phyloP scores from a whole-genome alignment of 2,113 vertebrate species.

The Muscicapa adusta region DNA sequence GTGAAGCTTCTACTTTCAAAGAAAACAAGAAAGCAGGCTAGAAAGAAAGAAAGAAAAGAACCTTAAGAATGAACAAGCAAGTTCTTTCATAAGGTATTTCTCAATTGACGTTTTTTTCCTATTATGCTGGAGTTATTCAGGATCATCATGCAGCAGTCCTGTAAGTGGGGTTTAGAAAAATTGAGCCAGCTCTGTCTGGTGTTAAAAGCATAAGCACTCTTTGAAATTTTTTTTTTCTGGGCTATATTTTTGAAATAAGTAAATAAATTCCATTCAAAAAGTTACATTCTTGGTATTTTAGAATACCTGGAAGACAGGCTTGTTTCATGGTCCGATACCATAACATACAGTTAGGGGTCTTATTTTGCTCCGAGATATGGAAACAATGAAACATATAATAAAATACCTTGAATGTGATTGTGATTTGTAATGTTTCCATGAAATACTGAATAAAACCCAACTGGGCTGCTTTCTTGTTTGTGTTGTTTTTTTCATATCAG shows the following conservation, averaged over 20 bases:
- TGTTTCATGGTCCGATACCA: background rate
- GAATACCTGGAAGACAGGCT: background rate
- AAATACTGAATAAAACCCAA: background rate
- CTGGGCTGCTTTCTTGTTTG: background rate
- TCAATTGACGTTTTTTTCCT: conserved; percentile 10
- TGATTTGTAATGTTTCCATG: background rate
- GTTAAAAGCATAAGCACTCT: background rate
- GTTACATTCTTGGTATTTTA: background rate
- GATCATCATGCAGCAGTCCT: background rate
- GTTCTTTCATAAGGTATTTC: conserved; percentile 42
- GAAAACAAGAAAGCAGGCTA: background rate
- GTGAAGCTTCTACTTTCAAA: conserved; percentile 23
- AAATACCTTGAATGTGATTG: background rate
- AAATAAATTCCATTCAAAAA: background rate
- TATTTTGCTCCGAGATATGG: background rate
- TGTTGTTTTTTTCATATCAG: background rate
- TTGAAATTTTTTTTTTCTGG: background rate
- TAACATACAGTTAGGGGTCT: background rate
- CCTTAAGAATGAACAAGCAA: conserved; percentile 37
- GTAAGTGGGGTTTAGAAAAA: background rate
- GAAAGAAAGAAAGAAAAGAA: background rate
- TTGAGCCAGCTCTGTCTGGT: background rate
- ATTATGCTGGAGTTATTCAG: background rate
- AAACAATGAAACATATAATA: background rate
- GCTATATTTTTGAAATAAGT: background rate